Base-by-base conservation (phyloP, 1,140 invertebrate species). In the Nylanderia fulva region DNA sequence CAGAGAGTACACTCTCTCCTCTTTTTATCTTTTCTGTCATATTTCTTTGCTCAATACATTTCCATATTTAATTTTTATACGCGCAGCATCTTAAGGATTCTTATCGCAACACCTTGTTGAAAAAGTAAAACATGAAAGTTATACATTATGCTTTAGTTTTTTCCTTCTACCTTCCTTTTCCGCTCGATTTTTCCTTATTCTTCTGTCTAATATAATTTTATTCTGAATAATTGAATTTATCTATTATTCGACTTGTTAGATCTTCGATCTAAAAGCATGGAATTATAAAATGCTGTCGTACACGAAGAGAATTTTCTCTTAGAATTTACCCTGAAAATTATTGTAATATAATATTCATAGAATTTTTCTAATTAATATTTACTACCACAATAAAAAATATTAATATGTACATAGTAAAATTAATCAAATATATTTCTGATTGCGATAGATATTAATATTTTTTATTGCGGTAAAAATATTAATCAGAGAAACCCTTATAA, bases 11-110 rank as follows among this genome's bases (percentile, higher is more conserved):
- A 15, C 11, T 36, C n/a, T 36, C 29, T 24, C 9, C 11, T 8
- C 42, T 36, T 72, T 82, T 58, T 72, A 48, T 11, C 66, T 72
- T 39, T 82, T 24, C 29, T 11, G 13, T 80, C 36, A 58, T 80
- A 80, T 69, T 71, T 80, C 56, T 69, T 21, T 39, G 15, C 24
- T 42, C 61, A 24, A 79, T 79, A 36, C 15, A 8, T 54, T 63
- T 63, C 11, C 52, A 39, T 69, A 54, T 56, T 36, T 60, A 56
- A 75, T 42, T n/a, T 48, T 66, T 27, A 77, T 74, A 4, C 13
- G 8, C 45, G 8, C 64, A 64, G 15, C 27, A 61, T 76, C 72
- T 61, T 13, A 21, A 60, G 56, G 21, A 36, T 4, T n/a, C 33
- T 27, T 58, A 75, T 60, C 21, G 15, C 24, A 42, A 9, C 27